Evolutionary conservation across 2,797 vertebrate genomes (phyloP).

Genomic region (Myotis planiceps): DNA sequence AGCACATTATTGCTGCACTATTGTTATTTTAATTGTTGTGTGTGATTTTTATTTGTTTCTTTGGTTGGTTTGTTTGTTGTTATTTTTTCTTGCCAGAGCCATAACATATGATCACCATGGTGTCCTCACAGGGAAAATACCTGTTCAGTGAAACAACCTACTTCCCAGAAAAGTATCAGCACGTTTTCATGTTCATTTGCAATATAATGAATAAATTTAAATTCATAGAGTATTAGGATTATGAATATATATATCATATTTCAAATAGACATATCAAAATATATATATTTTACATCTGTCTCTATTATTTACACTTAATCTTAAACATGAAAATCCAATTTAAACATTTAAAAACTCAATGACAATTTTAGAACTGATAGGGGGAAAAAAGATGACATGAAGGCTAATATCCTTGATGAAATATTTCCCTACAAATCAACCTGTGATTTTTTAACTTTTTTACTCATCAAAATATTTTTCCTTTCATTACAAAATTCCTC

Average conservation of each 20-base stretch:
- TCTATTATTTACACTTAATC: constrained; percentile 16
- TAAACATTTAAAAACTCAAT: constrained; percentile 58
- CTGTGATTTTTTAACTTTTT: constrained; percentile 49
- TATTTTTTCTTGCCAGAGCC: constrained; percentile 53
- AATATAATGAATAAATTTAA: constrained; percentile 47
- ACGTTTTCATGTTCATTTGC: constrained; percentile 56
- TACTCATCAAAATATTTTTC: constrained; percentile 46
- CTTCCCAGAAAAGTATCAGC: constrained; percentile 21
- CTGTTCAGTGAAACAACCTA: constrained; percentile 45
- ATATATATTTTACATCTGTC: not conserved
- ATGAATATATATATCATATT: not conserved
- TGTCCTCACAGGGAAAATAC: constrained; percentile 50
- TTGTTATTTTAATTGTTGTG: not conserved
- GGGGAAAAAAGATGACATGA: not conserved
- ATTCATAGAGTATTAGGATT: not conserved
- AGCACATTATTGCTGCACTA: not conserved
- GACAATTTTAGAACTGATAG: constrained; percentile 42
- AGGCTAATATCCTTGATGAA: not conserved
- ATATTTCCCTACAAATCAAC: constrained; percentile 40
- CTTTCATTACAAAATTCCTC: constrained; percentile 48
- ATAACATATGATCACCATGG: constrained; percentile 47
- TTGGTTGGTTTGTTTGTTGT: constrained; percentile 29
- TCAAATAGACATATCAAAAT: not conserved
- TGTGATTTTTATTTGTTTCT: not conserved
- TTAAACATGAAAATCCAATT: constrained; percentile 11